Conservation (phyloP, 2,113 vertebrate genomes). For the Lamprologus tigripictilis region DNA sequence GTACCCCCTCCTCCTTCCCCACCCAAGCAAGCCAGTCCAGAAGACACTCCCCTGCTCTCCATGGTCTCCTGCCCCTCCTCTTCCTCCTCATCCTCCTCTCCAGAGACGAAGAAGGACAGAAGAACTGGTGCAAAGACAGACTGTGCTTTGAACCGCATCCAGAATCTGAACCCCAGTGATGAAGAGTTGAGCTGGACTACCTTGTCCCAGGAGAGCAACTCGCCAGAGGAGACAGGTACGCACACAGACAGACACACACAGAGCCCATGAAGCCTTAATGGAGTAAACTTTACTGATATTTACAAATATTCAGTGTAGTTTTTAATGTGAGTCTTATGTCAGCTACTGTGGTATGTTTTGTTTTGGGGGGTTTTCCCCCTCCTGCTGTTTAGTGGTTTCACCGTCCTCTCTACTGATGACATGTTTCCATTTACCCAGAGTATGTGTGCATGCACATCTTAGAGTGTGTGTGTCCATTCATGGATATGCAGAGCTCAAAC, state of each 20-base stretch:
- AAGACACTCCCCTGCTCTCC: conserved; percentile 79
- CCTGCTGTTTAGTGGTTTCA: background rate
- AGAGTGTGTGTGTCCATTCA: background rate
- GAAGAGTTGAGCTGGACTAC: conserved; percentile 98
- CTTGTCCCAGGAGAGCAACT: conserved; percentile 90
- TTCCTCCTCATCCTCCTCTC: conserved; percentile 83
- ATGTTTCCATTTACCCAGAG: conserved; percentile 18
- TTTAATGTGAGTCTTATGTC: background rate
- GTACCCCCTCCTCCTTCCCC: conserved; percentile 58
- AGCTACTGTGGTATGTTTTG: background rate
- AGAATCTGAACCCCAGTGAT: conserved; percentile 91
- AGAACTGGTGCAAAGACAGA: conserved; percentile 93
- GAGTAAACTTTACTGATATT: background rate
- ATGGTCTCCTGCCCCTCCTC: conserved; percentile 69
- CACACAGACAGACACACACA: background rate
- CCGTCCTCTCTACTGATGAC: conserved; percentile 15
- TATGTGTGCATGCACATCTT: background rate
- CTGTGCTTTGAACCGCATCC: conserved; percentile 91
- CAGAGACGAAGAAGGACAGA: conserved; percentile 93
- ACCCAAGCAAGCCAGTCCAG: conserved; percentile 75
- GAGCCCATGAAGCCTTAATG: background rate
- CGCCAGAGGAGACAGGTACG: conserved; percentile 87
- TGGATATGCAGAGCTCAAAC: background rate
- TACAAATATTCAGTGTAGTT: background rate
- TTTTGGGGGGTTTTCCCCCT: background rate